These are phyloP conservation scores for Oncorhynchus masou DNA, from an alignment of 2,113 vertebrate species.

Conservation along the genomic window DNA sequence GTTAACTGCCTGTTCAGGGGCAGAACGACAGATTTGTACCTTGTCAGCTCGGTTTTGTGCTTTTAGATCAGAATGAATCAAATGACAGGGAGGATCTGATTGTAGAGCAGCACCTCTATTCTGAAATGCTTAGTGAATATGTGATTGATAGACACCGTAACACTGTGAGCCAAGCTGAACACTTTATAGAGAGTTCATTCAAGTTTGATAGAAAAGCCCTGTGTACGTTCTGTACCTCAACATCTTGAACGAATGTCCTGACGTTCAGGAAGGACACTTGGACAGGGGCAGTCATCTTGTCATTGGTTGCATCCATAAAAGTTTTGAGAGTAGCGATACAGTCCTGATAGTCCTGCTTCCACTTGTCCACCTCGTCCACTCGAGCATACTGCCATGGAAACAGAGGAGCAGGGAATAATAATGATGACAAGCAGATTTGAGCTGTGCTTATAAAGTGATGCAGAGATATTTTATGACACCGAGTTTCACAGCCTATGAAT, in stretches of 20 bases:
- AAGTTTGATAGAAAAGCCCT: background rate
- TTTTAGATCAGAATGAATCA: too few species aligned
- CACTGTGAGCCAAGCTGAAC: background rate
- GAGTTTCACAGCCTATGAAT: too few species aligned
- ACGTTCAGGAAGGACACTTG: conserved; percentile 91
- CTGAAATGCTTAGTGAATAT: too few species aligned
- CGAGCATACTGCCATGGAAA: conserved; percentile 83
- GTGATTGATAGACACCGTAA: too few species aligned
- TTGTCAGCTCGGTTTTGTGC: too few species aligned
- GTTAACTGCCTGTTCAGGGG: too few species aligned
- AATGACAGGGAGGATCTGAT: too few species aligned
- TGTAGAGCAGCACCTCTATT: too few species aligned
- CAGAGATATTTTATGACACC: background rate
- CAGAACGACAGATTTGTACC: too few species aligned
- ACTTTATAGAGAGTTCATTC: background rate
- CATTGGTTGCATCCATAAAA: conserved; percentile 83
- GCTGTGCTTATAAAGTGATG: background rate
- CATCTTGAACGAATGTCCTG: conserved; percentile 84
- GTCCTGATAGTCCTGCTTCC: conserved; percentile 87
- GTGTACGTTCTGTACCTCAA: conserved; percentile 77
- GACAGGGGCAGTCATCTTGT: conserved; percentile 80
- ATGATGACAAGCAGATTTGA: background rate
- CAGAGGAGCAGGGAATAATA: background rate
- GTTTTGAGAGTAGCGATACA: conserved; percentile 79
- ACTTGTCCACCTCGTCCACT: conserved; percentile 89